These are phyloP conservation scores for Anguilla japonica DNA, from an alignment of 2,113 vertebrate species.

Conservation along the genomic window DNA sequence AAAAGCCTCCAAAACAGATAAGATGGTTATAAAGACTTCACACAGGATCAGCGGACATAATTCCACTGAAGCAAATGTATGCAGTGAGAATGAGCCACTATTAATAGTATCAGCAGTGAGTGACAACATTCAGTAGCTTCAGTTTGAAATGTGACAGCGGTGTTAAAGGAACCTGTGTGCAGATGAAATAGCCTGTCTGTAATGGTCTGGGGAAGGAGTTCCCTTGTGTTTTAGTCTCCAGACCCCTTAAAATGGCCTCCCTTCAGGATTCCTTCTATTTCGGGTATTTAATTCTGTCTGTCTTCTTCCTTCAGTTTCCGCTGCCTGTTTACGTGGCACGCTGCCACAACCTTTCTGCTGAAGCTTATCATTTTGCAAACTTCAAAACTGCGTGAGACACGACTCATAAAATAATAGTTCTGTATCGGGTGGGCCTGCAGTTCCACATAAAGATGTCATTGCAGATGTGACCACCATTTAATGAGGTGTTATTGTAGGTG, in stretches of 20 bases:
- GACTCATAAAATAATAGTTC: background rate
- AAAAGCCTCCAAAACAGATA: background rate
- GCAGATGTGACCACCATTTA: background rate
- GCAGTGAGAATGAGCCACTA: no score
- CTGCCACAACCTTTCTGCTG: background rate
- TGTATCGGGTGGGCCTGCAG: background rate
- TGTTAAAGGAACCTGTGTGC: no score
- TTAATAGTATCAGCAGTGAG: no score
- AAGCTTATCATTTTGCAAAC: background rate
- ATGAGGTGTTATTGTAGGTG: background rate
- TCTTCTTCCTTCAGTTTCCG: background rate
- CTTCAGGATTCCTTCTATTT: background rate
- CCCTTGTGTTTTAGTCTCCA: no score
- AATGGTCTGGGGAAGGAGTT: background rate
- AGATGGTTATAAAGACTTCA: background rate
- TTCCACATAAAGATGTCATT: background rate
- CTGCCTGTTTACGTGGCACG: background rate
- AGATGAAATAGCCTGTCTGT: background rate
- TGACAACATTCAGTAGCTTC: no score
- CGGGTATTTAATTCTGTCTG: background rate
- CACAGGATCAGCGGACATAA: background rate
- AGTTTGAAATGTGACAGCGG: no score
- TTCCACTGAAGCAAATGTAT: no score
- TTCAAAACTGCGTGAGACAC: background rate
- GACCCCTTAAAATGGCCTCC: background rate